A percentile compares a stretch with the other conserved stretches of the same genome.
Evolutionary conservation across 2,113 vertebrate species (phyloP).

Genomic region (Cyanoderma ruficeps): DNA sequence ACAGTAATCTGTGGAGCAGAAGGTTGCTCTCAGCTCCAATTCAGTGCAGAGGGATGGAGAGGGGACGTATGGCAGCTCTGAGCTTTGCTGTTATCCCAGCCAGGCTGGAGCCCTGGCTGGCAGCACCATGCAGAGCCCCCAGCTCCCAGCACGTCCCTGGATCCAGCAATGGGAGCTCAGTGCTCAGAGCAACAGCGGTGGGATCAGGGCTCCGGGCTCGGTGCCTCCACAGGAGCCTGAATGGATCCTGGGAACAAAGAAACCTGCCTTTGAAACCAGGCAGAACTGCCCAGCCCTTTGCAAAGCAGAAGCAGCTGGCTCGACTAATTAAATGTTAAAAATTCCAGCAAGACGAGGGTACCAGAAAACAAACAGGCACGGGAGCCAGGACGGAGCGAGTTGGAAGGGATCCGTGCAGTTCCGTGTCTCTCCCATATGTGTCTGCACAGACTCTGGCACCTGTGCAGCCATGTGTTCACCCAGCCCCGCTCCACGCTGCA

Average conservation of each 20-base stretch:
- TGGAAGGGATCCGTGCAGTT: not conserved
- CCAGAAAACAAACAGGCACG: constrained; percentile 40
- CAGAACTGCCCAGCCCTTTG: not conserved
- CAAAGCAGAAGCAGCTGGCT: constrained; percentile 66
- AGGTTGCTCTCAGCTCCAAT: not conserved
- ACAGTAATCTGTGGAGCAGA: not conserved
- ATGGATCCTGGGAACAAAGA: constrained; percentile 45
- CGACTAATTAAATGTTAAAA: constrained; percentile 69
- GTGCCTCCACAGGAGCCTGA: not conserved
- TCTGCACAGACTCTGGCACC: not conserved
- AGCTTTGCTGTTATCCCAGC: not conserved
- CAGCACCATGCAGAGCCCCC: not conserved
- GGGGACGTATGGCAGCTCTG: not conserved
- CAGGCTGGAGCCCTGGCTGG: not conserved
- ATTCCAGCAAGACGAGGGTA: constrained; percentile 40
- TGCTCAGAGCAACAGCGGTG: not conserved
- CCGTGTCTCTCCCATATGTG: not conserved
- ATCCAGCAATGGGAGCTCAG: not conserved
- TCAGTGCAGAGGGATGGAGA: not conserved
- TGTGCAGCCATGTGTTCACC: not conserved
- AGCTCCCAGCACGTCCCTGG: not conserved
- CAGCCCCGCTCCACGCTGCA: accelerated
- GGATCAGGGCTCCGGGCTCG: not conserved
- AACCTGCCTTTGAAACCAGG: not conserved
- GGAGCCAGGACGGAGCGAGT: not conserved